Evolutionary conservation across 2,888 invertebrate genomes (phyloP).

Genomic region (Eupithecia insigniata): DNA sequence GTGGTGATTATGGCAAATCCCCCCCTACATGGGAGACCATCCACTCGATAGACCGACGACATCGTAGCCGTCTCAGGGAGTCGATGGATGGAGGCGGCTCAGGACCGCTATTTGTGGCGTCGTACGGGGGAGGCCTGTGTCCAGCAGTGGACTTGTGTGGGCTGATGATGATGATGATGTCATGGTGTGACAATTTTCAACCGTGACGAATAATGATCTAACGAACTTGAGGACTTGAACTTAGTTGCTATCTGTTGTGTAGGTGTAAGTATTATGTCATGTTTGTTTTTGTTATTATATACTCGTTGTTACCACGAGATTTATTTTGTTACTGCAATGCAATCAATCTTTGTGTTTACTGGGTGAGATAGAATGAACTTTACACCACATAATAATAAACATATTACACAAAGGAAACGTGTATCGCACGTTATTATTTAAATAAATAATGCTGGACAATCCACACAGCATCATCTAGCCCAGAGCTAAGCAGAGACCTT

Average conservation of each 20-base stretch:
- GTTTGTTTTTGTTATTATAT: not conserved
- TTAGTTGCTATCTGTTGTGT: not conserved
- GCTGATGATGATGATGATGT: no score
- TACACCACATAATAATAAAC: not conserved
- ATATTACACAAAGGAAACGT: not conserved
- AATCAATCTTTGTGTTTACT: constrained; percentile 6
- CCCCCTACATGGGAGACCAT: no score
- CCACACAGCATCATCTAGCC: no score
- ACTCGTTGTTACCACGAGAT: not conserved
- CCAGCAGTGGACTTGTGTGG: no score
- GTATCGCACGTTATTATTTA: not conserved
- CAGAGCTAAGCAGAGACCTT: no score
- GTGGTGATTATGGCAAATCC: no score
- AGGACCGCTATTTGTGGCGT: no score
- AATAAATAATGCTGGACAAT: not conserved
- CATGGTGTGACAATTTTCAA: no score
- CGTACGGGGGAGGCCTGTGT: no score
- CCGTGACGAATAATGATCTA: not conserved
- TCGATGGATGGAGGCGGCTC: no score
- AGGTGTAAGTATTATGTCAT: not conserved
- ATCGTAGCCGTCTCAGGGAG: no score
- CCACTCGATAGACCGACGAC: no score
- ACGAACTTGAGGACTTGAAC: not conserved
- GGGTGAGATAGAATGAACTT: not conserved
- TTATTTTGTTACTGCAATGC: not conserved